Conservation (phyloP, 2,888 invertebrate genomes). For the Perithous albicinctus region DNA sequence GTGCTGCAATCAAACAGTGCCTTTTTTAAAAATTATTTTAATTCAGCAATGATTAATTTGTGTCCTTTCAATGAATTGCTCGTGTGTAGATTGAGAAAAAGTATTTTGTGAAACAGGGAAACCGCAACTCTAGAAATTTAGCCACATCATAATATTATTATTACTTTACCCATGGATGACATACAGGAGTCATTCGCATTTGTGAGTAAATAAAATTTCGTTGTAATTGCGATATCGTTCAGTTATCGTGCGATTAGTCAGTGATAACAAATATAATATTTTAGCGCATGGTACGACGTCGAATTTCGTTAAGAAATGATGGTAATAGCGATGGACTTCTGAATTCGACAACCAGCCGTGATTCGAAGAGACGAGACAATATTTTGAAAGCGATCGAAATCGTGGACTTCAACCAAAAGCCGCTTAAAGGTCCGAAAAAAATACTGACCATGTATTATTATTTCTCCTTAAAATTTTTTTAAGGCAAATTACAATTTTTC, state of each 20-base stretch:
- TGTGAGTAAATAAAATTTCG: conserved; percentile 49
- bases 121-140: neutral
- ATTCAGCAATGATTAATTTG: neutral
- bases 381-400: conserved; percentile 55
- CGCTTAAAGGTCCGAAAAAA: conserved; percentile 35
- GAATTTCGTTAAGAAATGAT: conserved; percentile 48
- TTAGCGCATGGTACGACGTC: conserved; percentile 62
- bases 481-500: neutral
- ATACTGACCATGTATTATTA: neutral
- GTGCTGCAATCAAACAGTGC: neutral
- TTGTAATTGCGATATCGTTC: conserved; percentile 9
- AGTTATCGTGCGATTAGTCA: neutral
- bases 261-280: conserved; percentile 10
- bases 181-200: conserved; percentile 46
- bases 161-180: conserved; percentile 44
- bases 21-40: no score
- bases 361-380: conserved; percentile 49
- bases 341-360: conserved; percentile 23
- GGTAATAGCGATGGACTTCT: conserved; percentile 30
- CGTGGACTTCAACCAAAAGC: conserved; percentile 18
- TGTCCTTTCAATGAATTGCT: neutral
- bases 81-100: neutral
- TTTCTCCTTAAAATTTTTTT: neutral
- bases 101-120: neutral
- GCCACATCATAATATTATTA: conserved; percentile 25